These are phyloP conservation scores for Eupithecia insigniata DNA, from an alignment of 2,888 invertebrate species.

Conservation along the genomic window DNA sequence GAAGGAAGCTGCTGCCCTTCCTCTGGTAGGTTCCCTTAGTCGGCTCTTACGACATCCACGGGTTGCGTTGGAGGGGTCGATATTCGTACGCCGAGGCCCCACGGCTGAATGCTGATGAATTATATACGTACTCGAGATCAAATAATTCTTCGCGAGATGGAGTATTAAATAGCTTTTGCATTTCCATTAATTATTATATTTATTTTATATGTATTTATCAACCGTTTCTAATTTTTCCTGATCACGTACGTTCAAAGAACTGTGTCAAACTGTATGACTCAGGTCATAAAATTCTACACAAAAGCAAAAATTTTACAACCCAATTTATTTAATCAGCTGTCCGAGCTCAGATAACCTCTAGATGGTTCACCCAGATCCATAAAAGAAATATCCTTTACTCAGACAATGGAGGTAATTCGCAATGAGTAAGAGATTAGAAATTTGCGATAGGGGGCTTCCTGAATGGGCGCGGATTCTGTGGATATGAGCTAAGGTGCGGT, in stretches of 20 bases:
- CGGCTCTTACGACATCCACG: no score
- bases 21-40: no score
- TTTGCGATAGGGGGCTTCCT: constrained; percentile 44
- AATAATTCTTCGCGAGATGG: background rate
- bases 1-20: no score
- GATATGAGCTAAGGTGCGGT: constrained; percentile 31
- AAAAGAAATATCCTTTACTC: constrained; percentile 39
- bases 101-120: no score
- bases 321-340: constrained; percentile 17
- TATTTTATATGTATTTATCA: background rate
- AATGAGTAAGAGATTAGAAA: constrained; percentile 50
- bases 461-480: constrained; percentile 44
- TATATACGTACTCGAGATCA: no score
- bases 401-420: constrained; percentile 38
- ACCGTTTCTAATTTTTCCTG: background rate
- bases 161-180: background rate
- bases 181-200: background rate
- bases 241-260: background rate
- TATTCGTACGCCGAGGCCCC: no score
- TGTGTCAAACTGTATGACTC: constrained; percentile 1
- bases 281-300: background rate
- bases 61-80: no score
- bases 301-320: constrained; percentile 9
- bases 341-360: constrained; percentile 34
- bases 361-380: constrained; percentile 39